Evolutionary conservation across 2,797 vertebrate genomes (phyloP).

Genomic region (Mus spretus): DNA sequence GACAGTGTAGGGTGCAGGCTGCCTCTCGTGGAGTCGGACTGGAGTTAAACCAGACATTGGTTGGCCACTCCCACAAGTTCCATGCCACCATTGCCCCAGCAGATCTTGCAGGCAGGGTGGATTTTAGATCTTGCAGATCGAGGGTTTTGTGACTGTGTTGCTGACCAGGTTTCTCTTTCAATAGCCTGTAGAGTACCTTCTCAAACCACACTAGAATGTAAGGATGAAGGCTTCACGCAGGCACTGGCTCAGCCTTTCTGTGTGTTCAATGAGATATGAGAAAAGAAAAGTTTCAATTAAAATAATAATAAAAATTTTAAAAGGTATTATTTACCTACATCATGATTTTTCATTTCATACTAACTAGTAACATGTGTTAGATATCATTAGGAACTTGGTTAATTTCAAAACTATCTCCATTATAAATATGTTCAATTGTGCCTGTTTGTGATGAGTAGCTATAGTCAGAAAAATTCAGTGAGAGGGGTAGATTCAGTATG

Average conservation of each 20-base stretch:
- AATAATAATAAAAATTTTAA: neutral
- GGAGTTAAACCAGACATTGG: neutral
- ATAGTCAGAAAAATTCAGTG: neutral
- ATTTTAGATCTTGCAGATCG: neutral
- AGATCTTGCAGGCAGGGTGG: neutral
- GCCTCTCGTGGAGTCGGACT: too few relatives aligned
- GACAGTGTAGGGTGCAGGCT: neutral
- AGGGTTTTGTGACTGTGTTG: neutral
- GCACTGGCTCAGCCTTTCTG: neutral
- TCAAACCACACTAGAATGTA: neutral
- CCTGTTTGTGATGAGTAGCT: neutral
- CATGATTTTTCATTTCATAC: neutral
- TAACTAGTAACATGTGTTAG: neutral
- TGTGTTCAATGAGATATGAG: neutral
- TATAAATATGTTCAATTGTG: neutral
- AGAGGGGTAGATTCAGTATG: neutral
- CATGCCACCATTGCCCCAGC: neutral
- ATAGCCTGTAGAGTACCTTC: neutral
- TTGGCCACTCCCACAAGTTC: neutral
- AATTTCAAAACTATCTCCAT: neutral
- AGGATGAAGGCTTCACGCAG: neutral
- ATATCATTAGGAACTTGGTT: neutral
- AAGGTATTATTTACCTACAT: neutral
- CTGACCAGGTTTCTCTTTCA: neutral
- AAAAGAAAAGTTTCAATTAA: neutral